phyloP scores from a whole-genome alignment of 2,888 invertebrate genomes.

The Drosophila mulleri region DNA sequence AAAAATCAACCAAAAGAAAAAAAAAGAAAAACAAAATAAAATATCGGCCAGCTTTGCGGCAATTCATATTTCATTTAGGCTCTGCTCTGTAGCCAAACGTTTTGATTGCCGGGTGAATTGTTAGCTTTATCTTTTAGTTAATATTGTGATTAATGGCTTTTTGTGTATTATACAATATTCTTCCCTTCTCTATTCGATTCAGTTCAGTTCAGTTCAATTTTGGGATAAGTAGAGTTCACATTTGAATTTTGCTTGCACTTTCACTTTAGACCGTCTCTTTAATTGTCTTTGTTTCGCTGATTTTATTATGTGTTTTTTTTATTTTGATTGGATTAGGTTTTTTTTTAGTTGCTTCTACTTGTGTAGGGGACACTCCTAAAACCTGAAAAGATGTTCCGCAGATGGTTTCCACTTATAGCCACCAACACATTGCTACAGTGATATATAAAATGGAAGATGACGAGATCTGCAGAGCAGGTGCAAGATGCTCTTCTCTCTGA shows the following conservation, averaged over 20 bases:
- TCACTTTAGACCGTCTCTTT: conserved; percentile 22
- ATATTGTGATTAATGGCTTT: conserved; percentile 34
- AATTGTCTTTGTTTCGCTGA: neutral
- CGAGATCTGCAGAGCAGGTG: neutral
- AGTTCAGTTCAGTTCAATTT: conserved; percentile 21
- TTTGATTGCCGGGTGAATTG: conserved; percentile 26
- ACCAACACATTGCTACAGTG: neutral
- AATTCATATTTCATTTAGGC: conserved; percentile 17
- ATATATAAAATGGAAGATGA: neutral
- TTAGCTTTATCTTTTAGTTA: conserved; percentile 42
- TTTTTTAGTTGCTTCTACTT: neutral
- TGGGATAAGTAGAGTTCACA: conserved; percentile 18
- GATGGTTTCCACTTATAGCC: neutral
- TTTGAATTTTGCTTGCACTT: conserved; percentile 10
- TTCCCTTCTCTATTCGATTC: conserved; percentile 29
- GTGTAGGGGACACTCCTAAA: conserved; percentile 8
- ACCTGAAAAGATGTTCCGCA: conserved; percentile 34
- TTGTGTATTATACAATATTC: conserved; percentile 38
- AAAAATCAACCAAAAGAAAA: conserved; percentile 13
- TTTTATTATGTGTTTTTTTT: neutral
- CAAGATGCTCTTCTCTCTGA: conserved; percentile 13
- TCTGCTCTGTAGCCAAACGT: conserved; percentile 5
- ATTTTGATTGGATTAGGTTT: neutral
- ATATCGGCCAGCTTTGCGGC: neutral
- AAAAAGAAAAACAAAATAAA: conserved; percentile 24